phyloP scores from a whole-genome alignment of 2,797 vertebrate genomes.

The Acanthurus tractus region DNA sequence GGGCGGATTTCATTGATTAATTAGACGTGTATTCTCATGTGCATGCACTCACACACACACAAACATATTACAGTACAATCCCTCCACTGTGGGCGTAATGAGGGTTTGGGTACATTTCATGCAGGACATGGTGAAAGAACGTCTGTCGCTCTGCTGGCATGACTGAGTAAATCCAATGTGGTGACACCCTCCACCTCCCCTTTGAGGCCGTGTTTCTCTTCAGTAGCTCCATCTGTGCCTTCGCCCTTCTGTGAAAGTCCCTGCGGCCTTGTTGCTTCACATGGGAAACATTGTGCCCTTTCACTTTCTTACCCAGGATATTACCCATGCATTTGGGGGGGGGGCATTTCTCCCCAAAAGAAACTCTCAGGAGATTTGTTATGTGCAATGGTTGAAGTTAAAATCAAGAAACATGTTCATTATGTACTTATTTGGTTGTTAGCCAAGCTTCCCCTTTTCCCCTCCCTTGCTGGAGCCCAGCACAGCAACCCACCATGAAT shows the following conservation, averaged over 20 bases:
- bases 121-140: constrained; percentile 67
- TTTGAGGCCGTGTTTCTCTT: constrained; percentile 62
- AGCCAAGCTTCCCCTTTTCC: constrained; percentile 19
- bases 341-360: background rate
- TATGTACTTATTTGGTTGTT: constrained; percentile 41
- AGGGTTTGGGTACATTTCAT: constrained; percentile 68
- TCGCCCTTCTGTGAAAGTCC: constrained; percentile 33
- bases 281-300: constrained; percentile 30
- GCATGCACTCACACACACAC: constrained; percentile 34
- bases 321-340: constrained; percentile 22
- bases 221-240: constrained; percentile 67
- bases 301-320: constrained; percentile 41
- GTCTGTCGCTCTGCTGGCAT: constrained; percentile 70
- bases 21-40: constrained; percentile 59
- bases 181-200: constrained; percentile 54
- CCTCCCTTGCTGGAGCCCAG: constrained; percentile 25
- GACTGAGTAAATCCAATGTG: constrained; percentile 54
- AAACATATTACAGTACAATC: constrained; percentile 49
- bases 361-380: constrained; percentile 32
- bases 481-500: constrained; percentile 46
- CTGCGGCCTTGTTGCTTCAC: constrained; percentile 49
- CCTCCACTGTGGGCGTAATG: constrained; percentile 66
- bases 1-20: constrained; percentile 69
- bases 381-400: constrained; percentile 24
- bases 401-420: constrained; percentile 40